Evolutionary conservation across 2,797 vertebrate genomes (phyloP), one percentile per base, ranked within the genome.

Genomic region (Scomberomorus guttatus): DNA sequence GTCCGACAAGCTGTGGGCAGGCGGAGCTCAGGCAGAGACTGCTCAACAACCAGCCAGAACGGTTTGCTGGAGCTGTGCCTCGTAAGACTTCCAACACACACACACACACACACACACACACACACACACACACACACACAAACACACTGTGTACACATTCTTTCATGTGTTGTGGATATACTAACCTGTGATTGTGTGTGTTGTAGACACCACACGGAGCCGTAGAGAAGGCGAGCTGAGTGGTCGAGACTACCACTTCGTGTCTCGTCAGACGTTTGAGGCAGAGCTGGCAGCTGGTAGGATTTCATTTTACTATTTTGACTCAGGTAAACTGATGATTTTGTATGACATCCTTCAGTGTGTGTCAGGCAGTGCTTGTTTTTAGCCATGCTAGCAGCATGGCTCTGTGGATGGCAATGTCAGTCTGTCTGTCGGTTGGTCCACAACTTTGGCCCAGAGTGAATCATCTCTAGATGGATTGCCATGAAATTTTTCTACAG

Each of bases 211-310:
- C 12, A 98, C 98, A 8, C 95, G 98, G 73, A 97, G 94, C 75
- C 95, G 97, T 8, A 91, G 98, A 46, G 97, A 99, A 15, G 96
- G 95, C 0, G 98, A 99, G 92, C 91, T 96, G 48, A 95, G 96
- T 15, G 96, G 96, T n/a, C 95, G 97, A 61, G 98, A 99, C 92
- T 99, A 98, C 84, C 97, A 98, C 86, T 99, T 99, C 50, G 94
- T 99, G 37, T 97, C 98, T 32, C 95, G 98, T 24, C 98, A 98
- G 92, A 95, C 93, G 0, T 99, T 99, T 77, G 98, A 99, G 81
- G 93, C 95, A 25, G 98, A 99, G 63, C 90, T 97, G 73, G 93
- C 96, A 46, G 94, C 97, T 10, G 93, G 93, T 94, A 66, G 76
- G 74, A 48, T 25, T 46, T 50, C 2, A 29, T 46, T n/a, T 75